Conservation (phyloP, 2,113 vertebrate genomes). For the Centropus unirufus region DNA sequence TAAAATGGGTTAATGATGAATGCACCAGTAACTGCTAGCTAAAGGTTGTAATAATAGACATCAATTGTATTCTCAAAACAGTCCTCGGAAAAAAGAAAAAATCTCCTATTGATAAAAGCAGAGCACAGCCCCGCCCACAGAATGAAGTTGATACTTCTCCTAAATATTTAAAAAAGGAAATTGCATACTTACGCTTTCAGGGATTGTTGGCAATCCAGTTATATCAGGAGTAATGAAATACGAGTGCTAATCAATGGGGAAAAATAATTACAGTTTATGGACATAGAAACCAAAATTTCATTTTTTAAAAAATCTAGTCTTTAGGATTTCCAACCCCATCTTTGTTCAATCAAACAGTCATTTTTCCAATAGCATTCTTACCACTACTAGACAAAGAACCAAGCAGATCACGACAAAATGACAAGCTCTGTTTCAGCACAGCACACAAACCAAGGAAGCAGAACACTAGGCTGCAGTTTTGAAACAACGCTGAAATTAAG, state of each 20-base stretch:
- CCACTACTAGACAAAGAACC: slow-evolving; percentile 26
- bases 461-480: neutral
- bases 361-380: neutral
- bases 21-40: neutral
- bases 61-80: slow-evolving; percentile 1
- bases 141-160: neutral
- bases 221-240: slow-evolving; percentile 96
- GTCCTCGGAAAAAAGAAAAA: neutral
- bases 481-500: neutral
- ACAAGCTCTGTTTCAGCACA: slow-evolving; percentile 29
- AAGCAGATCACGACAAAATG: neutral
- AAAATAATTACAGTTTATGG: slow-evolving; percentile 44
- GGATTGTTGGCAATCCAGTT: slow-evolving; percentile 96
- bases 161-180: neutral
- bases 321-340: slow-evolving; percentile 7
- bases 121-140: neutral
- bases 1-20: neutral
- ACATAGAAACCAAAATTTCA: neutral
- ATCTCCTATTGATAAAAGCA: neutral
- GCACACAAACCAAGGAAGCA: neutral
- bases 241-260: slow-evolving; percentile 82
- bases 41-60: slow-evolving; percentile 17
- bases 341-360: slow-evolving; percentile 13
- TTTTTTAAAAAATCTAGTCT: neutral
- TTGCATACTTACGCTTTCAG: slow-evolving; percentile 93